A percentile compares a stretch with the other conserved stretches of the same genome.
These are phyloP conservation scores for Nothobranchius furzeri DNA, from an alignment of 2,113 vertebrate species.

Conservation along the genomic window DNA sequence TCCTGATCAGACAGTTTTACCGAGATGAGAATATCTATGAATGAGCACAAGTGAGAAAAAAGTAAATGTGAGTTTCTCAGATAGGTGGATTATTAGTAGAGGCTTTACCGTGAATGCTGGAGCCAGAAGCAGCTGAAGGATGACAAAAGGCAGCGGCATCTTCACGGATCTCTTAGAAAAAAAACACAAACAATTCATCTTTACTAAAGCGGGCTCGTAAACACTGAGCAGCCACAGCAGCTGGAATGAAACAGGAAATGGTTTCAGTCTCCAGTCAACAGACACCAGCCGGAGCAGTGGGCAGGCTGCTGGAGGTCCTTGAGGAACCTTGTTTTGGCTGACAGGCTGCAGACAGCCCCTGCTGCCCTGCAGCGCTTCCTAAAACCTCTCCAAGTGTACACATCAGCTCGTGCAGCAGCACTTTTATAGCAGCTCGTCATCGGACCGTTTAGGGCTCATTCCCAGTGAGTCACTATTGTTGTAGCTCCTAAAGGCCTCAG, in stretches of 20 bases:
- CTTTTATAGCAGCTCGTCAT: not conserved
- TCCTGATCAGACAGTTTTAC: not conserved
- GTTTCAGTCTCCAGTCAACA: slow-evolving; percentile 5
- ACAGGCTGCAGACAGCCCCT: not conserved
- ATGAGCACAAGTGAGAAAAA: not conserved
- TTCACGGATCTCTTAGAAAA: slow-evolving; percentile 38
- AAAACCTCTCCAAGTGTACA: slow-evolving; percentile 1
- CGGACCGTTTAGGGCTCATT: too few relatives aligned
- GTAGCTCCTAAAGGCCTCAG: not conserved
- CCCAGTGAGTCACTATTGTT: not conserved
- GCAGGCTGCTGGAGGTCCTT: not conserved
- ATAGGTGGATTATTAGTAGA: not conserved
- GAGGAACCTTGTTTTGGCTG: not conserved
- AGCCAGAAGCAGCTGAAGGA: slow-evolving; percentile 73
- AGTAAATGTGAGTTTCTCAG: not conserved
- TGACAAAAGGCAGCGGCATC: slow-evolving; percentile 61
- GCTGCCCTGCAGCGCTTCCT: slow-evolving; percentile 18
- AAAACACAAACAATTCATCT: slow-evolving; percentile 18
- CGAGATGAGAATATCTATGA: not conserved
- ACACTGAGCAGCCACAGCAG: slow-evolving; percentile 27
- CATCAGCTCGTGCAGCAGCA: slow-evolving; percentile 11
- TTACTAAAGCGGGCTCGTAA: slow-evolving; percentile 9
- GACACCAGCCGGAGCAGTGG: not conserved
- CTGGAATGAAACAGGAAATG: slow-evolving; percentile 1
- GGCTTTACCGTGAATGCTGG: slow-evolving; percentile 71